Conservation (phyloP, 2,797 vertebrate genomes). For the Austrolebias charrua region DNA sequence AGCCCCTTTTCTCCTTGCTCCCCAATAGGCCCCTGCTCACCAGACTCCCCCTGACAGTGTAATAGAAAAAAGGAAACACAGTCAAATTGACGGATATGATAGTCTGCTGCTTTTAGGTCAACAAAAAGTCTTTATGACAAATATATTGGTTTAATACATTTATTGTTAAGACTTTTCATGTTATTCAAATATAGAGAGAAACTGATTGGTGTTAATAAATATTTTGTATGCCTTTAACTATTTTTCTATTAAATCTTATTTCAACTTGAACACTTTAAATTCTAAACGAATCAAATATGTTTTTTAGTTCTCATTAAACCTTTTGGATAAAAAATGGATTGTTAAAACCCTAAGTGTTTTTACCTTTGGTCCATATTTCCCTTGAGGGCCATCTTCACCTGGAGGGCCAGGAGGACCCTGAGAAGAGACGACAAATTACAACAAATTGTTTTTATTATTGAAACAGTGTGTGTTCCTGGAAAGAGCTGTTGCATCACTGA, state of each 20-base stretch:
- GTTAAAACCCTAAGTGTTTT: constrained; percentile 12
- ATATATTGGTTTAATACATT: not conserved
- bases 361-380: constrained; percentile 95
- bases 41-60: constrained; percentile 83
- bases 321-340: too few relatives aligned
- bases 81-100: not conserved
- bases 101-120: too few relatives aligned
- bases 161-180: not conserved
- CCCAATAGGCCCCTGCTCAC: constrained; percentile 84
- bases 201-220: not conserved
- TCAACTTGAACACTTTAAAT: too few relatives aligned
- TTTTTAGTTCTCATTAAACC: too few relatives aligned
- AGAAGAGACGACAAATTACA: constrained; percentile 34
- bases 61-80: constrained; percentile 7
- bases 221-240: not conserved
- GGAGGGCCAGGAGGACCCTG: constrained; percentile 88
- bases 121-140: too few relatives aligned
- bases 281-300: not conserved
- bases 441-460: not conserved
- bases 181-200: not conserved
- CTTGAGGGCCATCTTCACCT: constrained; percentile 93
- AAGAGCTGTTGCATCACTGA: too few relatives aligned
- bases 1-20: constrained; percentile 89
- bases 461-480: not conserved
- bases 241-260: not conserved